A percentile compares a stretch with the other conserved stretches of the same genome.
Evolutionary conservation across 2,888 invertebrate species (phyloP).

Genomic region (Acleris literana): DNA sequence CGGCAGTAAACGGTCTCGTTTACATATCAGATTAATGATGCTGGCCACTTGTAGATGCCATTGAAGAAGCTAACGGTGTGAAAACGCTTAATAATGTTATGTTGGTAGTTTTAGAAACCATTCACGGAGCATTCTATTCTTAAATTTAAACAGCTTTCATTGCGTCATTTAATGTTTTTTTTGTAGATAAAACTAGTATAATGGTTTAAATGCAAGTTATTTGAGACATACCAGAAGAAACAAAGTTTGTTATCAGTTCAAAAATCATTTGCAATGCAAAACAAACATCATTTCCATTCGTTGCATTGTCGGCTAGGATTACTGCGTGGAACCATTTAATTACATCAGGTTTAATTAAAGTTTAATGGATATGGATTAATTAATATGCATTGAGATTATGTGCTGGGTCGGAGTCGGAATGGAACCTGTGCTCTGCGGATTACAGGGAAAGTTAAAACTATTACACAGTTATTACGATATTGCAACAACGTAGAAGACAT

Average conservation of each 20-base stretch:
- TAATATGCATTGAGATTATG: conserved; percentile 45
- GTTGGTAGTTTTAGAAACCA: conserved; percentile 10
- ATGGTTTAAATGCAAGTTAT: not conserved
- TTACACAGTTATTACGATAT: too few relatives aligned
- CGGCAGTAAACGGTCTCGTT: conserved; percentile 15
- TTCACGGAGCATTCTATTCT: conserved; percentile 17
- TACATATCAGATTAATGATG: conserved; percentile 29
- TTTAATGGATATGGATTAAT: conserved; percentile 42
- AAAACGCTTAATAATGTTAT: conserved; percentile 27
- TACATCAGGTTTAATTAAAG: conserved; percentile 43
- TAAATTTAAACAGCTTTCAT: conserved; percentile 1
- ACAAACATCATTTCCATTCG: conserved; percentile 26
- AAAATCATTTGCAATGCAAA: conserved; percentile 31
- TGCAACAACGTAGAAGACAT: too few relatives aligned
- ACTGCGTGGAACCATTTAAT: conserved; percentile 16
- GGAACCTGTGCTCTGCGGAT: not conserved
- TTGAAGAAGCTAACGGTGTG: conserved; percentile 32
- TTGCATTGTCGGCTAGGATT: conserved; percentile 25
- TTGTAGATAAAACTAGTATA: not conserved
- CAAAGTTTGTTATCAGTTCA: conserved; percentile 19
- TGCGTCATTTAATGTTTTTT: conserved; percentile 9
- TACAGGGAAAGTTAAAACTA: not conserved
- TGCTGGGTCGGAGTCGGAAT: conserved; percentile 36
- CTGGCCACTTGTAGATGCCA: conserved; percentile 17
- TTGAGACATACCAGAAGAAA: not conserved